Evolutionary conservation across 1,140 invertebrate species (phyloP).

Genomic region (Mya arenaria): DNA sequence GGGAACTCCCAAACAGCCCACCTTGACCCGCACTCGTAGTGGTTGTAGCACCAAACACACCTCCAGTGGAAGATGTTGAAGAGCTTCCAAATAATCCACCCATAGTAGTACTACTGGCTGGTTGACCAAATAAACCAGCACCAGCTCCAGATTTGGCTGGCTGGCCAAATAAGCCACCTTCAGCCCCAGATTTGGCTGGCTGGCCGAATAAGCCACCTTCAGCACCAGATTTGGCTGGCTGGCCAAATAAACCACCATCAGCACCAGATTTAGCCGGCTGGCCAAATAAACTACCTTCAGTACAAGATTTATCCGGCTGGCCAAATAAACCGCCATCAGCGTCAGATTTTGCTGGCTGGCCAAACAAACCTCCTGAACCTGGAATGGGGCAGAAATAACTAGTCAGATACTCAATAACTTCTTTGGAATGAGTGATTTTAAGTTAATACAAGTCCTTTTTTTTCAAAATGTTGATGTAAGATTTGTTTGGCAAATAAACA

Average conservation of each 20-base stretch:
- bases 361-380: slow-evolving; percentile 31
- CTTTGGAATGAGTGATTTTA: too few species aligned
- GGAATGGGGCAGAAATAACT: too few species aligned
- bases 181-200: background rate
- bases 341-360: slow-evolving; percentile 22
- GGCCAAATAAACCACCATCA: slow-evolving; percentile 44
- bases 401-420: too few species aligned
- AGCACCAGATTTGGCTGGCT: slow-evolving; percentile 1
- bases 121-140: slow-evolving; percentile 36
- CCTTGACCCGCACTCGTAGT: background rate
- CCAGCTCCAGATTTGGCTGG: slow-evolving; percentile 11
- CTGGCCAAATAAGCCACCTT: slow-evolving; percentile 28
- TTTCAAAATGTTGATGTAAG: too few species aligned
- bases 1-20: slow-evolving; percentile 46
- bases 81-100: slow-evolving; percentile 39
- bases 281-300: slow-evolving; percentile 49
- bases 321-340: slow-evolving; percentile 34
- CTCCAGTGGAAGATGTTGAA: slow-evolving; percentile 34
- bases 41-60: slow-evolving; percentile 39
- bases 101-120: background rate
- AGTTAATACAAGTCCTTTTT: too few species aligned
- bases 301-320: slow-evolving; percentile 11
- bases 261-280: background rate
- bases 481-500: too few species aligned
- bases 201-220: slow-evolving; percentile 49